These are phyloP conservation scores for Ametastegia equiseti DNA, from an alignment of 2,888 invertebrate genomes.

Conservation along the genomic window DNA sequence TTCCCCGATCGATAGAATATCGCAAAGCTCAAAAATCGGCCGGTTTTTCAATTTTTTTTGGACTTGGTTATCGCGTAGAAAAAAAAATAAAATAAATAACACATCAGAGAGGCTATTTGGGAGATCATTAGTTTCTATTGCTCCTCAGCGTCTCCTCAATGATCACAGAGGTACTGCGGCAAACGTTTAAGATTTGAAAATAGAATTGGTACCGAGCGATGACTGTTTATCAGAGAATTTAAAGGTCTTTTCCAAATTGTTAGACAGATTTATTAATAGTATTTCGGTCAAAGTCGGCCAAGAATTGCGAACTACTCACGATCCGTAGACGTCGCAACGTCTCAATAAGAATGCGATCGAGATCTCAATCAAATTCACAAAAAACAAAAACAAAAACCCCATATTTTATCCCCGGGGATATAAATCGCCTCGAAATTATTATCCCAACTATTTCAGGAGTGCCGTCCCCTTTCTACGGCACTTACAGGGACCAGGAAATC, in stretches of 20 bases:
- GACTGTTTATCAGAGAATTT: constrained; percentile 44
- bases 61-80: too few species aligned
- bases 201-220: constrained; percentile 22
- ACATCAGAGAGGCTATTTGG: background rate
- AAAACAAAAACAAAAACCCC: background rate
- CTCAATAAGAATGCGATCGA: background rate
- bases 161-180: too few species aligned
- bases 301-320: background rate
- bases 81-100: background rate
- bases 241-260: constrained; percentile 41
- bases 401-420: background rate
- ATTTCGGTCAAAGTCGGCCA: constrained; percentile 46
- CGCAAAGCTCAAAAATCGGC: too few species aligned
- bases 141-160: background rate
- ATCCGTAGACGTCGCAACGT: background rate
- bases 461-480: constrained; percentile 76
- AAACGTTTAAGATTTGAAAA: constrained; percentile 43
- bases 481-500: constrained; percentile 75
- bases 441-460: constrained; percentile 69
- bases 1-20: too few species aligned
- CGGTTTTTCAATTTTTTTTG: too few species aligned
- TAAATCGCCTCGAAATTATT: background rate
- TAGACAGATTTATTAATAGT: constrained; percentile 34
- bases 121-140: constrained; percentile 8
- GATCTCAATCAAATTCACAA: background rate